These are phyloP conservation scores for Drosophila pectinifera DNA, from an alignment of 1,140 invertebrate genomes.

Conservation along the genomic window DNA sequence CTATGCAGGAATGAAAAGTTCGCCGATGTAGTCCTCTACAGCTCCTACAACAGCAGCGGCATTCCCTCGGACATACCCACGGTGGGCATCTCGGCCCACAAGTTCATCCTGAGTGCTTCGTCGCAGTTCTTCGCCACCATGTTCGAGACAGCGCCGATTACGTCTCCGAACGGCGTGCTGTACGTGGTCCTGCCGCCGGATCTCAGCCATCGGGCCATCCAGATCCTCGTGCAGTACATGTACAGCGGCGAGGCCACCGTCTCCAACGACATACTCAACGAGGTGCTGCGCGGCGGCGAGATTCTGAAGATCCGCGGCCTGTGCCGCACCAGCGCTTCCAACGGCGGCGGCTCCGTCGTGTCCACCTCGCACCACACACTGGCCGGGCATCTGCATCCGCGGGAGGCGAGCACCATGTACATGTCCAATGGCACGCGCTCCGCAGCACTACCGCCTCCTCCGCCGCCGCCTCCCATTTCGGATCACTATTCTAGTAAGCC, in stretches of 20 bases:
- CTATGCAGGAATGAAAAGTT: conserved; percentile 88
- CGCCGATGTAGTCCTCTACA: conserved; percentile 93
- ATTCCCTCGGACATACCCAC: conserved; percentile 76
- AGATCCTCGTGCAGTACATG: conserved; percentile 94
- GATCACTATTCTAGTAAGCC: conserved; percentile 65
- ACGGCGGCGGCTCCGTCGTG: conserved; percentile 55
- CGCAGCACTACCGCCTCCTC: conserved; percentile 44
- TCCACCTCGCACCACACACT: conserved; percentile 46
- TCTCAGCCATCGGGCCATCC: conserved; percentile 91
- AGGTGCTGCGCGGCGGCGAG: conserved; percentile 91
- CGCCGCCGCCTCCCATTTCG: conserved; percentile 55
- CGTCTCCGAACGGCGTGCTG: conserved; percentile 86
- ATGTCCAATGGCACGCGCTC: conserved; percentile 68
- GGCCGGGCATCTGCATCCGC: conserved; percentile 72
- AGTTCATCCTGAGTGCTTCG: conserved; percentile 94
- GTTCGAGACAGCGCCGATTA: conserved; percentile 83
- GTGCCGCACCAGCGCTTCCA: conserved; percentile 87
- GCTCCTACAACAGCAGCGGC: conserved; percentile 83
- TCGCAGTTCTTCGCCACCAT: conserved; percentile 86
- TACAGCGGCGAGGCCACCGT: conserved; percentile 94
- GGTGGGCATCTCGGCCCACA: conserved; percentile 92
- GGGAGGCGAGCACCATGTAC: conserved; percentile 62
- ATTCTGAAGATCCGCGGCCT: conserved; percentile 91
- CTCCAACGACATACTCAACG: conserved; percentile 92
- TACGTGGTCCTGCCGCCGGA: conserved; percentile 92